Conservation (phyloP, 2,888 invertebrate species). For the Ferdinandea cuprea region DNA sequence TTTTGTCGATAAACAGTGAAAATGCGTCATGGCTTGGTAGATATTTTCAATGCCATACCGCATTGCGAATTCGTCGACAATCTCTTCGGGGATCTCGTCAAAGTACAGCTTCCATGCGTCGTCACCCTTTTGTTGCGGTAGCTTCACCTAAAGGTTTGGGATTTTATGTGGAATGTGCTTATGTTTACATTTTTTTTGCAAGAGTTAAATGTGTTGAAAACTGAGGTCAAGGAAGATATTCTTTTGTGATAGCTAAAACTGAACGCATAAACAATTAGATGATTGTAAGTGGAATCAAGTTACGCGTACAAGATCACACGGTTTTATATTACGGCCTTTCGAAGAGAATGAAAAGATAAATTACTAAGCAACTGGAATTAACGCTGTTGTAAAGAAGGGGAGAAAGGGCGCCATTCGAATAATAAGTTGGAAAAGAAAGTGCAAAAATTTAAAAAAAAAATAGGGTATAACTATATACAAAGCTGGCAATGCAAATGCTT, state of each 20-base stretch:
- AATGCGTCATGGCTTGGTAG: conserved; percentile 93
- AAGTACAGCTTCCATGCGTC: conserved; percentile 99
- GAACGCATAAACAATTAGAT: background rate
- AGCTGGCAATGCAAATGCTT: no score
- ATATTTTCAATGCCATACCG: conserved; percentile 99
- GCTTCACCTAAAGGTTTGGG: conserved; percentile 83
- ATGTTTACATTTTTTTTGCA: conserved; percentile 5
- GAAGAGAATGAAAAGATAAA: background rate
- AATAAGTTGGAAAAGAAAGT: no score
- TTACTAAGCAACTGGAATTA: background rate
- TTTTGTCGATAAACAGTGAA: conserved; percentile 99
- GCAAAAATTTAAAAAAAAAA: no score
- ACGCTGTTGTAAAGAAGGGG: no score
- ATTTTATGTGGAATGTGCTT: conserved; percentile 39
- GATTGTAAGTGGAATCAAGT: conserved; percentile 13
- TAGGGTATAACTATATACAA: no score
- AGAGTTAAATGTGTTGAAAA: background rate
- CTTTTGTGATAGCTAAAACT: background rate
- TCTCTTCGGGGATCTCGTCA: conserved; percentile 98
- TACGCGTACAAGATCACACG: background rate
- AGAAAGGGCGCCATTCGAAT: no score
- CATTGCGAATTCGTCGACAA: conserved; percentile 99
- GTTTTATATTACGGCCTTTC: background rate
- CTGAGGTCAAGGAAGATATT: background rate
- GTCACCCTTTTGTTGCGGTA: conserved; percentile 97